Percentiles rank a stretch among this genome's conserved stretches.
Conservation (phyloP, 2,888 invertebrate genomes). For the Linyphia triangularis region DNA sequence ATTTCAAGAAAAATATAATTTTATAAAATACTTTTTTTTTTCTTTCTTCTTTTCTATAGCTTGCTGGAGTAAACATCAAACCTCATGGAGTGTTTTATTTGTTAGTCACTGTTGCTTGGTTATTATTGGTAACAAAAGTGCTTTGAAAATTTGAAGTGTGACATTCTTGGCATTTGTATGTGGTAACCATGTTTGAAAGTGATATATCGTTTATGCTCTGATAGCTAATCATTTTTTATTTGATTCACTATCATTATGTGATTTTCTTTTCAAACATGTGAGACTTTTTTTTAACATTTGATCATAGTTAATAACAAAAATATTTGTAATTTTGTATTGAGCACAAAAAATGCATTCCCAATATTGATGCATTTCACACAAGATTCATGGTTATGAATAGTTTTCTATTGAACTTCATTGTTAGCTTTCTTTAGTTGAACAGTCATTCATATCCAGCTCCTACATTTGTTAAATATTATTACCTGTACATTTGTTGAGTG, state of each 20-base stretch:
- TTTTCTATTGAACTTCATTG: too few species aligned
- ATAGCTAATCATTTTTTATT: background rate
- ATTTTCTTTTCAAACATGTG: background rate
- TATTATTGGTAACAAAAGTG: conserved; percentile 50
- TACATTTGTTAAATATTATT: too few species aligned
- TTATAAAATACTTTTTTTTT: background rate
- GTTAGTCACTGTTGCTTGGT: conserved; percentile 47
- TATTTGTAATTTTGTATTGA: background rate
- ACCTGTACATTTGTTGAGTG: too few species aligned
- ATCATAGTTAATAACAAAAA: background rate
- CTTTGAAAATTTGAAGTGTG: conserved; percentile 23
- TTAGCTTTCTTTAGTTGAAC: too few species aligned
- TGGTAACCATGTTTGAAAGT: background rate
- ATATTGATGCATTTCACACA: background rate
- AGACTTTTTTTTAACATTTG: background rate
- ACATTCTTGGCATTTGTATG: background rate
- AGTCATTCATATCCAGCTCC: too few species aligned
- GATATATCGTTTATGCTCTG: background rate
- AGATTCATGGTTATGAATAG: background rate
- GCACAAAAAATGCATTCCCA: background rate
- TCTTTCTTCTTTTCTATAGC: conserved; percentile 33
- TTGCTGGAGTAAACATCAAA: conserved; percentile 56
- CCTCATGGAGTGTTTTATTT: conserved; percentile 60
- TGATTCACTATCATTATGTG: background rate
- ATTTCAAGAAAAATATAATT: background rate